Conservation (phyloP, 2,888 invertebrate species). For the Aleiodes testaceus region DNA sequence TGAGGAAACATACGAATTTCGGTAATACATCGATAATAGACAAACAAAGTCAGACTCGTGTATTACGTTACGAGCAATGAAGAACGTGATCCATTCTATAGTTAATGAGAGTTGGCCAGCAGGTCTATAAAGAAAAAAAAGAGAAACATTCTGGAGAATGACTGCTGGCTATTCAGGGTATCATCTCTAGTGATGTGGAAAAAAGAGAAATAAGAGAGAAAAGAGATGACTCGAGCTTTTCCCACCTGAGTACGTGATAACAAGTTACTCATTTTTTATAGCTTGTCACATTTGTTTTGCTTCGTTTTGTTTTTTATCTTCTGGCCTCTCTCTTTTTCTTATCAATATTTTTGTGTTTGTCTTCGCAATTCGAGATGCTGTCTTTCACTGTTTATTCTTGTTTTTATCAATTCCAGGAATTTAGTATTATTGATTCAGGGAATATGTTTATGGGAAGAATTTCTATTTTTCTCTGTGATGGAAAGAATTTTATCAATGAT, state of each 20-base stretch:
- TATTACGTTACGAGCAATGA: slow-evolving; percentile 68
- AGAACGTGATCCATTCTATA: slow-evolving; percentile 70
- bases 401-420: slow-evolving; percentile 1
- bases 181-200: background rate
- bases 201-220: slow-evolving; percentile 9
- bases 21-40: slow-evolving; percentile 43
- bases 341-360: too few relatives aligned
- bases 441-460: too few relatives aligned
- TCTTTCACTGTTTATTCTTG: too few relatives aligned
- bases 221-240: slow-evolving; percentile 4
- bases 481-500: too few relatives aligned
- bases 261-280: slow-evolving; percentile 11
- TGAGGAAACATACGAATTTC: slow-evolving; percentile 45
- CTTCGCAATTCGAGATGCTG: too few relatives aligned
- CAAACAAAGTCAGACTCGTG: slow-evolving; percentile 66
- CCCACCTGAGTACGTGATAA: slow-evolving; percentile 12
- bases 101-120: slow-evolving; percentile 67
- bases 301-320: background rate
- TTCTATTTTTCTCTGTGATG: too few relatives aligned
- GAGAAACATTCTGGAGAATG: background rate
- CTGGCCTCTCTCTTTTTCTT: too few relatives aligned
- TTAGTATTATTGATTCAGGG: too few relatives aligned
- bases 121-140: slow-evolving; percentile 62
- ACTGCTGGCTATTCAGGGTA: background rate
- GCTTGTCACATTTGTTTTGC: background rate